phyloP scores from a whole-genome alignment of 2,888 invertebrate genomes.

The Lottia scabra region DNA sequence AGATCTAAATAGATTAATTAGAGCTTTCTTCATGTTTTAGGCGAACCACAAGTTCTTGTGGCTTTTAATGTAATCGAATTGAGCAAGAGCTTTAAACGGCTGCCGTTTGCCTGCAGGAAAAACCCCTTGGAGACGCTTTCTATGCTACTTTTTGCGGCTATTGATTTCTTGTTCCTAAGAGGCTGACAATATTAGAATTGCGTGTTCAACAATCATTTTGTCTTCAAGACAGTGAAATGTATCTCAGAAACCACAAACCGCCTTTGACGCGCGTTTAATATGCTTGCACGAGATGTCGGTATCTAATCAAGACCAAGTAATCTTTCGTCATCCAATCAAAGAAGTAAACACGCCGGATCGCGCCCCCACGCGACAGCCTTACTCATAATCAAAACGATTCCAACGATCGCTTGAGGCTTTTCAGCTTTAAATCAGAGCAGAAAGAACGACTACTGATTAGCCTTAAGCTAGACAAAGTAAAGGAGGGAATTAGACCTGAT shows the following conservation, averaged over 20 bases:
- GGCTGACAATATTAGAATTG: not conserved
- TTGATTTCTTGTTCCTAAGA: slow-evolving; percentile 6
- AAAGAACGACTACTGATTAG: not conserved
- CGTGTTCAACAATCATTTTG: not conserved
- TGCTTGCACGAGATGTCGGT: slow-evolving; percentile 17
- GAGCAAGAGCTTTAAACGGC: slow-evolving; percentile 7
- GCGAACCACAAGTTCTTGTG: slow-evolving; percentile 14
- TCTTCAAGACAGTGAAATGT: not conserved
- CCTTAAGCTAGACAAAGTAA: not conserved
- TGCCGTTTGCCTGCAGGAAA: not conserved
- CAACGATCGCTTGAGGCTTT: not conserved
- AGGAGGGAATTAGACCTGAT: not conserved
- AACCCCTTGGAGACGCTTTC: not conserved
- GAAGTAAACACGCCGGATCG: slow-evolving; percentile 10
- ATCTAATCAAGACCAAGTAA: slow-evolving; percentile 19
- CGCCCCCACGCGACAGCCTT: not conserved
- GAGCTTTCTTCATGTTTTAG: slow-evolving; percentile 7
- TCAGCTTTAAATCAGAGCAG: not conserved
- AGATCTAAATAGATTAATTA: slow-evolving; percentile 24
- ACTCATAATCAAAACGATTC: not conserved
- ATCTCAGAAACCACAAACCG: slow-evolving; percentile 24
- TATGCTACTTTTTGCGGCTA: slow-evolving; percentile 13
- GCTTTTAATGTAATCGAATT: slow-evolving; percentile 5
- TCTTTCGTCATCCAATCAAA: slow-evolving; percentile 23
- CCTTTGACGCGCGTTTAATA: slow-evolving; percentile 23